Base-by-base conservation (phyloP, 2,113 vertebrate species). In the Peromyscus polionotus region DNA sequence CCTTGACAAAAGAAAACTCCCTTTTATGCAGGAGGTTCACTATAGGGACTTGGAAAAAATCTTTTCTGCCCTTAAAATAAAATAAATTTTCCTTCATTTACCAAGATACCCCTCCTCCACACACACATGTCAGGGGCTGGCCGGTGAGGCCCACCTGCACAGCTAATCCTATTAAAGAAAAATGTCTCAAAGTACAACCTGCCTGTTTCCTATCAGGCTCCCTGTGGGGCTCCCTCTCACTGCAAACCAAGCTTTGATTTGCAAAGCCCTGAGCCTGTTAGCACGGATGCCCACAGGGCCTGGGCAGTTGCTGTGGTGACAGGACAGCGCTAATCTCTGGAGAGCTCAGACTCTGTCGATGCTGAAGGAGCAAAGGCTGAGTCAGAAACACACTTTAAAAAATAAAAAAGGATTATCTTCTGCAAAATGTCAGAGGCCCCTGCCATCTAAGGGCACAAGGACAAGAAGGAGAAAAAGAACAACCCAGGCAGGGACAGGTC, bases 261-360 rank as follows among this genome's bases (percentile, higher is more conserved):
- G 81, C 63, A 89, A 63, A 95, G 83, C 81, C 80, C 48, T 86
- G 33, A 73, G 67, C 87, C 93, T 89, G 92, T 97, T 97, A 91
- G 94, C 93, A 91, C 67, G 1, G 92, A 91, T 96, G 94, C 96
- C 95, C 96, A 85, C 77, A 87, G 92, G 88, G 94, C 90, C 72
- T 33, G 91, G 86, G 91, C 63, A 95, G 96, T 98, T 97, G 97
- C 98, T 98, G 97, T 98, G 98, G 97, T 80, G 97, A 98, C 96
- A 97, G 93, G 86, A 89, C 87, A 93, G 92, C 33, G 72, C 91
- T 97, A 91, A 97, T 97, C 96, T 95, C 96, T 45, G 33, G 95
- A 97, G 95, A 97, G 73, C 93, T 94, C 91, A 72, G 13, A 91
- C 77, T 94, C 73, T 94, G 96, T 96, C 80, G 91, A 94, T 96